Conservation (phyloP, 2,797 vertebrate species). For the Xenentodon cancila region DNA sequence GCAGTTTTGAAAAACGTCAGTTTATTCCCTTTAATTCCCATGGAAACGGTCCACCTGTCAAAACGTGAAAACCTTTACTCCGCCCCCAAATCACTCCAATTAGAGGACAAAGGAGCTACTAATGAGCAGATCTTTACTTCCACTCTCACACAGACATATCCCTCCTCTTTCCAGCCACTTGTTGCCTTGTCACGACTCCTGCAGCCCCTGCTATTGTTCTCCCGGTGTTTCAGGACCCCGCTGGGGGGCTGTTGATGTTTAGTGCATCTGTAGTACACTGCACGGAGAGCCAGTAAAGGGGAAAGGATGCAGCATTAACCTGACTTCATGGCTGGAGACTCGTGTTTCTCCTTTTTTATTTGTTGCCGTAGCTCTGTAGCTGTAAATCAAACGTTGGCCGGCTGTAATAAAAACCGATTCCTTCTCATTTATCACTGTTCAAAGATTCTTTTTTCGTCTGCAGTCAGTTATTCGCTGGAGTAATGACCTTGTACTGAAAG, state of each 20-base stretch:
- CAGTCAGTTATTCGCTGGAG: not conserved
- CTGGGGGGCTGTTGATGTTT: slow-evolving; percentile 39
- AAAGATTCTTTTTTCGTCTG: slow-evolving; percentile 2
- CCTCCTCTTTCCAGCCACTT: slow-evolving; percentile 52
- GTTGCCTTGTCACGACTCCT: slow-evolving; percentile 48
- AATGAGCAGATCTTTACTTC: slow-evolving; percentile 41
- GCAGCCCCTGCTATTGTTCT: slow-evolving; percentile 49
- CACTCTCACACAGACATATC: not conserved
- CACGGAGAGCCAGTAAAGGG: slow-evolving; percentile 29
- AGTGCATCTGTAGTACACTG: slow-evolving; percentile 44
- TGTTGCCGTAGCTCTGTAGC: slow-evolving; percentile 42
- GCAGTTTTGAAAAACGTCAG: too few species aligned
- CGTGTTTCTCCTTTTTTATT: slow-evolving; percentile 29
- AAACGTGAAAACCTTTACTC: too few species aligned
- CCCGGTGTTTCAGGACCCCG: slow-evolving; percentile 29
- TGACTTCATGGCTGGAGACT: slow-evolving; percentile 27
- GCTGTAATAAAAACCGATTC: slow-evolving; percentile 26
- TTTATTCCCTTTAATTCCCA: too few species aligned
- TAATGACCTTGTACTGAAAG: slow-evolving; percentile 19
- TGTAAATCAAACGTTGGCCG: slow-evolving; percentile 30
- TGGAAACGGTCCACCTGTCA: too few species aligned
- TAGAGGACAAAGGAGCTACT: slow-evolving; percentile 25
- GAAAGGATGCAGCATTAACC: slow-evolving; percentile 34
- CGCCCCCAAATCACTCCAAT: too few species aligned
- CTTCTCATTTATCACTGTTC: slow-evolving; percentile 9